Evolutionary conservation across 2,888 invertebrate genomes (phyloP).

Genomic region (Brachylomia viminalis): DNA sequence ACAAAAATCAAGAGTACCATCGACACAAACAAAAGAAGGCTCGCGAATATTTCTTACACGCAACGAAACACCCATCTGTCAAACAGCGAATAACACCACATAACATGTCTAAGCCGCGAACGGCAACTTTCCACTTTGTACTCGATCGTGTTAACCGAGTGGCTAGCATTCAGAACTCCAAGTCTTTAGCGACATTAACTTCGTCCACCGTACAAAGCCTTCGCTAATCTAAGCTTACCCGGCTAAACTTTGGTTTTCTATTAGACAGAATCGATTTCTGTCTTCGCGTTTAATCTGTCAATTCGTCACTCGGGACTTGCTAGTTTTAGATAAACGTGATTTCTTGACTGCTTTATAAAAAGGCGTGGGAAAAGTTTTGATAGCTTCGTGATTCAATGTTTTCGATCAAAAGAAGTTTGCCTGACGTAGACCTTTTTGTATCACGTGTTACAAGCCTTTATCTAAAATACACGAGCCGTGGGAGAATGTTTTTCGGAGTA

Average conservation of each 20-base stretch:
- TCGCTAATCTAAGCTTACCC: constrained; percentile 74
- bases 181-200: constrained; percentile 74
- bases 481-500: constrained; percentile 23
- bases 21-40: not conserved
- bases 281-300: constrained; percentile 59
- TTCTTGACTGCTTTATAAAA: constrained; percentile 47
- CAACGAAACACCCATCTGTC: constrained; percentile 2
- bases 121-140: constrained; percentile 57
- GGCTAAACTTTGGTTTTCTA: constrained; percentile 73
- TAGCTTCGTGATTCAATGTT: constrained; percentile 50
- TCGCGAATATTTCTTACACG: not conserved
- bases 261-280: constrained; percentile 69
- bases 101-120: constrained; percentile 22
- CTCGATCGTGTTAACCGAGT: constrained; percentile 56
- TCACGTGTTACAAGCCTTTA: constrained; percentile 39
- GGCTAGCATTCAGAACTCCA: constrained; percentile 66
- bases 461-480: constrained; percentile 29
- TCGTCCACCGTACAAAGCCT: constrained; percentile 72
- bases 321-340: constrained; percentile 42
- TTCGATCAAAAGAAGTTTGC: constrained; percentile 43
- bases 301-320: constrained; percentile 54
- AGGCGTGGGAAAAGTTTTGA: constrained; percentile 47
- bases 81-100: constrained; percentile 23
- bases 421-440: constrained; percentile 23
- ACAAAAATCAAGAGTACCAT: not conserved